Evolutionary conservation across 2,797 vertebrate genomes (phyloP), one percentile per base, ranked within the genome.

Genomic region (Argentina silus): DNA sequence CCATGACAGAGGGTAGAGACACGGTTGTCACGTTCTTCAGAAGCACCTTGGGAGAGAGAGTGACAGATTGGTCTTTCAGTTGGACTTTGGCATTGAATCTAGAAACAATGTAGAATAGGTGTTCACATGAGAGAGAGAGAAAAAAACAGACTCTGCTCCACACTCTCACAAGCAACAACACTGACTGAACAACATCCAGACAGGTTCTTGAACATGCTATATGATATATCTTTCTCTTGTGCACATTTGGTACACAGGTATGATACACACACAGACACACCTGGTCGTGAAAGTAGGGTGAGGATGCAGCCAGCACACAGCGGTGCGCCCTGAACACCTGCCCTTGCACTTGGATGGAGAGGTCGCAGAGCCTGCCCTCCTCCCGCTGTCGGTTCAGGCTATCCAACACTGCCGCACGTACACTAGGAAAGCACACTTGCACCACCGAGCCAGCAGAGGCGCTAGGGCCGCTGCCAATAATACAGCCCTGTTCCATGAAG

Each of bases 241-340:
- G 27, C 27, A 36, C 27, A 36, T 36, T 36, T 36, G 1, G 4
- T 36, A 4, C n/a, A n/a, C n/a, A n/a, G n/a, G 17, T 60, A 0
- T 3, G 0, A 5, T 36, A 69, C 3, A 73, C 10, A 9, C 0
- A 43, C 1, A 59, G 14, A 76, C 19, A 17, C 60, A 94, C 96
- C 91, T 98, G 96, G 89, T 98, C 97, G 0, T 98, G 97, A 82
- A 98, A 98, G 76, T 97, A 98, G 0, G 97, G 97, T 0, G 97
- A 98, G 2, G 95, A 98, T 0, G 97, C 97, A 0, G 97, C 97
- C 43, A 98, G 86, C 9, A 98, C 97, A 14, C 96, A 97, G 36
- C 96, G 95, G 79, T 98, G 97, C 0, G 97, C 97, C 8, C 94
- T 92, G 90, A 97, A 98, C 53, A 97, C 95, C 0, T 95, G 95